Evolutionary conservation across 2,888 invertebrate species (phyloP).

Genomic region (Drosophila peninsularis): DNA sequence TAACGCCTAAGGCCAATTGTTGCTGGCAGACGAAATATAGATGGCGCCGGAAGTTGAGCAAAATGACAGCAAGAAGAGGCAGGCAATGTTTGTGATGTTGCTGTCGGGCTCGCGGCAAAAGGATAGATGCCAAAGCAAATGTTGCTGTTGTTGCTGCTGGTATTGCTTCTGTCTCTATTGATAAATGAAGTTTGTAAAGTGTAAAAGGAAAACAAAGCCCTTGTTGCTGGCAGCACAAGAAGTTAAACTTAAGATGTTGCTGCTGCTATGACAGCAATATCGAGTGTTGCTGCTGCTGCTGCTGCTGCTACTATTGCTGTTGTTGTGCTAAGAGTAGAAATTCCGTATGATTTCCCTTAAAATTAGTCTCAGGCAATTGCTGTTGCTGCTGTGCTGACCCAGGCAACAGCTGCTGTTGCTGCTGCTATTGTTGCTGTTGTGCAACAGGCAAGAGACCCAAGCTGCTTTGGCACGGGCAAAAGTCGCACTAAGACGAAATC

Average conservation of each 20-base stretch:
- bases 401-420: slow-evolving; percentile 9
- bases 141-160: background rate
- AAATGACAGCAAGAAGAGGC: background rate
- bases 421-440: background rate
- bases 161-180: background rate
- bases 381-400: no score
- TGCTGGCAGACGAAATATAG: background rate
- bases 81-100: background rate
- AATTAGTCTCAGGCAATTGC: background rate
- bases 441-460: background rate
- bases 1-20: background rate
- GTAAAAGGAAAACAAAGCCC: background rate
- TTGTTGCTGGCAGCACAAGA: background rate
- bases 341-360: background rate
- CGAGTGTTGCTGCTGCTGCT: background rate
- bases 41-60: background rate
- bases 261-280: background rate
- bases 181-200: background rate
- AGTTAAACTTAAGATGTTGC: background rate
- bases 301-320: background rate
- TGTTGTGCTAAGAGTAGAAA: background rate
- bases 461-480: slow-evolving; percentile 3
- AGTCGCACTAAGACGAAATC: background rate
- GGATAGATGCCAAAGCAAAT: background rate
- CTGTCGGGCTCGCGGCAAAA: background rate